These are phyloP conservation scores for Epistrophella euchroma DNA, from an alignment of 2,888 invertebrate genomes.

Conservation along the genomic window DNA sequence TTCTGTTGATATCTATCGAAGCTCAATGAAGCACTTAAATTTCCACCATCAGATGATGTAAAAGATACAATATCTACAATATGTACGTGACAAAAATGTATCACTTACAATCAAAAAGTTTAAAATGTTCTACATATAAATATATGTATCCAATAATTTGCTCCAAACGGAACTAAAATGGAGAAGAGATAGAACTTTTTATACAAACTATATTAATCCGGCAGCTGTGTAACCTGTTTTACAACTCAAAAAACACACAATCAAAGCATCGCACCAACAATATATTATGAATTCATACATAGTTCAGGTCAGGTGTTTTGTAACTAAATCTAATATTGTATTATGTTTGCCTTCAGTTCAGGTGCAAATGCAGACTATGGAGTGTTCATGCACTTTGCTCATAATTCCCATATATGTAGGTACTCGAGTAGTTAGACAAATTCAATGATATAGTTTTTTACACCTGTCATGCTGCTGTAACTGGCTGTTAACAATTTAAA, in stretches of 20 bases:
- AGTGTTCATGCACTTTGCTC: constrained; percentile 52
- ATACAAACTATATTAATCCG: constrained; percentile 40
- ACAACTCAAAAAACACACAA: neutral
- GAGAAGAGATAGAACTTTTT: constrained; percentile 22
- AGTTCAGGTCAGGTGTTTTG: constrained; percentile 55
- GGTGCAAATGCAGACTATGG: neutral
- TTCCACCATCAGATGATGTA: constrained; percentile 4
- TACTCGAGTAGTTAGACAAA: neutral
- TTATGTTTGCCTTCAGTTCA: constrained; percentile 54
- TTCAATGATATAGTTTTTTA: constrained; percentile 47
- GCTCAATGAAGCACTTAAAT: constrained; percentile 31
- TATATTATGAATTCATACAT: constrained; percentile 26
- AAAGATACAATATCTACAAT: constrained; percentile 32
- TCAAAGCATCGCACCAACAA: neutral
- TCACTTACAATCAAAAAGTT: constrained; percentile 35
- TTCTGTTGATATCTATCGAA: neutral
- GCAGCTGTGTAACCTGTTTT: constrained; percentile 54
- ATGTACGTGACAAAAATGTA: constrained; percentile 57
- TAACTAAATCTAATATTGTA: constrained; percentile 63
- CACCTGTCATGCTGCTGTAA: constrained; percentile 39
- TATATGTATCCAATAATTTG: neutral
- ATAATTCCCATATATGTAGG: neutral
- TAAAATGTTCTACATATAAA: neutral
- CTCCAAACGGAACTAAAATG: neutral
- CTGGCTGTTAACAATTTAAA: constrained; percentile 3